A percentile compares a stretch with the other conserved stretches of the same genome.
phyloP scores from a whole-genome alignment of 2,113 vertebrate genomes.

The Vombatus ursinus region DNA sequence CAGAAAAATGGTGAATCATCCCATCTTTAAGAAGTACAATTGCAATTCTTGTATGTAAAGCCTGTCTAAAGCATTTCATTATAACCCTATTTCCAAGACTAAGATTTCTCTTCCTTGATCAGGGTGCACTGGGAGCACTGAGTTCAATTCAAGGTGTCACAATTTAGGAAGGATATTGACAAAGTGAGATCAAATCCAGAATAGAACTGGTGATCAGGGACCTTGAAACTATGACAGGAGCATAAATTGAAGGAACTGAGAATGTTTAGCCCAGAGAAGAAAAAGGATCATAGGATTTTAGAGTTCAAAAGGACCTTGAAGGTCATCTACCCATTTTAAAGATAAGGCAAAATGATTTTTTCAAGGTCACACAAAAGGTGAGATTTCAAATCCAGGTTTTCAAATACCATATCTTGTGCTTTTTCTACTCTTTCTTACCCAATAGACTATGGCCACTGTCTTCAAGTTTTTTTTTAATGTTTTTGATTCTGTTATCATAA shows the following conservation, averaged over 20 bases:
- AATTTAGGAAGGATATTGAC: neutral
- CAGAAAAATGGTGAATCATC: neutral
- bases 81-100: neutral
- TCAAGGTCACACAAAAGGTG: neutral
- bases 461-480: neutral
- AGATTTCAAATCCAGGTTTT: neutral
- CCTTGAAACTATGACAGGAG: neutral
- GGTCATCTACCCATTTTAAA: neutral
- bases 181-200: neutral
- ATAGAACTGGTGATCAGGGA: neutral
- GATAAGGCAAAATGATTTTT: neutral
- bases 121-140: neutral
- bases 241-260: neutral
- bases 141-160: neutral
- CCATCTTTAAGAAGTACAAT: neutral
- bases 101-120: neutral
- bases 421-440: neutral
- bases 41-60: neutral
- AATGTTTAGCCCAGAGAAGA: neutral
- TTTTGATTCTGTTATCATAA: neutral
- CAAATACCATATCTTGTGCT: neutral
- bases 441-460: neutral
- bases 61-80: neutral
- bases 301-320: neutral
- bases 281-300: neutral